Evolutionary conservation across 2,113 vertebrate genomes (phyloP), one percentile per base, ranked within the genome.

Genomic region (Antennarius striatus): DNA sequence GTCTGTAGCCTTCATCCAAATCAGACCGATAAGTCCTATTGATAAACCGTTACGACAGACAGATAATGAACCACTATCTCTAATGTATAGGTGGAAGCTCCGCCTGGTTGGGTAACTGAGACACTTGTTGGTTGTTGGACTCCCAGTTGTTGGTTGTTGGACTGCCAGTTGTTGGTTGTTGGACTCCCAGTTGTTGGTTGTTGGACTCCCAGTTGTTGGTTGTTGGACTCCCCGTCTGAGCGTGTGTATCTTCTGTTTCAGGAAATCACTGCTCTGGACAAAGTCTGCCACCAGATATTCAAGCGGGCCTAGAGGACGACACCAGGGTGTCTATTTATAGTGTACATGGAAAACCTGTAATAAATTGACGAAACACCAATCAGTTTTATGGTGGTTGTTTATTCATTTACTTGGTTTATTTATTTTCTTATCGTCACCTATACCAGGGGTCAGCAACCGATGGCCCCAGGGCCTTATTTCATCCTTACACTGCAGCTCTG

Each of bases 271-370:
- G 96, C 92, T 30, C 81, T 91, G 17, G 94, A 96, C 87, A 95
- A 96, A 91, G 88, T 97, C 71, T 98, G 97, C 73, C 91, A 77
- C 54, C 98, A 98, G 88, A 88, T 92, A 63, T 99, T 96, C 74
- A 96, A 93, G 91, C 98, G 91, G 93, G 92, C 92, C 77, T 82
- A 91, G 13, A 86, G 89, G 65, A 65, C 0, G 17, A 22, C 15
- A n/a, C 10, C 2, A 1, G 48, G 36, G 28, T 57, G 60, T 62
- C 47, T 89, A 56, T 82, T 84, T 81, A 60, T 78, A 62, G 36
- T 69, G 53, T 54, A 29, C 56, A 43, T 63, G 54, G 75, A 56
- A 69, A 4, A 81, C 15, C 15, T 81, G 55, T 28, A 86, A 87
- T 83, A 86, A 84, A 90, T 2, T 52, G 10, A 63, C 54, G 47